phyloP scores from a whole-genome alignment of 2,888 invertebrate species.

The Apodemia duryi region DNA sequence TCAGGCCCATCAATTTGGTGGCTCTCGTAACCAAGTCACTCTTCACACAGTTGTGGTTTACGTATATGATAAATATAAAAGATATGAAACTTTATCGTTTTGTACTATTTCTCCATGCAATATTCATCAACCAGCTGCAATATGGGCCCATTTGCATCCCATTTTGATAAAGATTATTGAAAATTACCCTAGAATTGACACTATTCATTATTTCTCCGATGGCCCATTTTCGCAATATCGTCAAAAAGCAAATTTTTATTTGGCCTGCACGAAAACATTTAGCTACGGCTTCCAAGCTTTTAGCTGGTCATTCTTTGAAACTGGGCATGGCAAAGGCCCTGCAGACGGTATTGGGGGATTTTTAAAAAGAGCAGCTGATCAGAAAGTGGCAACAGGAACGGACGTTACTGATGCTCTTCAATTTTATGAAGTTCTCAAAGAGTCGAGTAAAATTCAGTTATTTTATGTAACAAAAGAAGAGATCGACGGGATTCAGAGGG shows the following conservation, averaged over 20 bases:
- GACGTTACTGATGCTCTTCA: too few species aligned
- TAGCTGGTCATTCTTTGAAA: conserved; percentile 1
- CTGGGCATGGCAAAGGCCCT: conserved; percentile 3
- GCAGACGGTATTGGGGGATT: background rate
- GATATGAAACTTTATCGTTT: conserved; percentile 24
- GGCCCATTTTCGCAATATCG: conserved; percentile 2
- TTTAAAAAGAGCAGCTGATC: too few species aligned
- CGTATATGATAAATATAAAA: too few species aligned
- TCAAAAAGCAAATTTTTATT: conserved; percentile 14
- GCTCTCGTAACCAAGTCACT: conserved; percentile 40
- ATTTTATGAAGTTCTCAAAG: conserved; percentile 20
- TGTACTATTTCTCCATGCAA: conserved; percentile 41
- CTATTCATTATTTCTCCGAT: conserved; percentile 35
- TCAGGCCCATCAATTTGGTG: conserved; percentile 32
- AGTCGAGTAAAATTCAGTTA: conserved; percentile 18
- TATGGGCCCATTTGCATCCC: conserved; percentile 49
- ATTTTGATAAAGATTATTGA: conserved; percentile 27
- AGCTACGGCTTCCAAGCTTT: background rate
- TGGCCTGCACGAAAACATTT: background rate
- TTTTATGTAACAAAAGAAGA: conserved; percentile 24
- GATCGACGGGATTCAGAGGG: conserved; percentile 21
- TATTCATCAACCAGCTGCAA: conserved; percentile 44
- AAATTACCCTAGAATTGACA: conserved; percentile 25
- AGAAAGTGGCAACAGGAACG: too few species aligned
- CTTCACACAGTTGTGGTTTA: conserved; percentile 48